Evolutionary conservation across 2,888 invertebrate species (phyloP), one percentile per base, ranked within the genome.

Genomic region (Caenorhabditis macrosperma): DNA sequence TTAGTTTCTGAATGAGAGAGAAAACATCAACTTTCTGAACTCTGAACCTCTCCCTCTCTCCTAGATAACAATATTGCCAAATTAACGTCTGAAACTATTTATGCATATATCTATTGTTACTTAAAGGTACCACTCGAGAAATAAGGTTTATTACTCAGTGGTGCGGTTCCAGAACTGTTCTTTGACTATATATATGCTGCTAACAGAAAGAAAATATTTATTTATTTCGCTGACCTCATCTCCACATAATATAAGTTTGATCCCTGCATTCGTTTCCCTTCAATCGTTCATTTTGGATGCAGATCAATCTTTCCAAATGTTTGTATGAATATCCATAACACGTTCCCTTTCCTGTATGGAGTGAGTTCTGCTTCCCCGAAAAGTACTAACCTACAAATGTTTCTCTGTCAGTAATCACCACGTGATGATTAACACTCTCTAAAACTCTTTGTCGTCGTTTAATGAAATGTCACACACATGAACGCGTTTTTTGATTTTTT

Each of bases 371-470:
- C 46, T 72, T 64, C 61, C 72, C 35, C 59, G 61, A 55, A 61
- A 55, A 35, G 63, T 72, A 74, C 74, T 64, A 74, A 74, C 74
- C 50, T 50, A 17, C 30, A 61, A 64, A 74, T 64, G 57, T 74
- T 74, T 50, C 41, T 50, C 64, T 57, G 54, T 72, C 77, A 61
- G 79, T 80, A 80, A 80, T 80, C 79, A 80, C 79, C 66, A 80
- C 79, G 79, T 80, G 79, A 80, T 79, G 74, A 68, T 79, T 69
- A 75, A 67, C 75, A 59, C 24, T 28, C 20, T 55, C 3, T 24
- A 54, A 59, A 46, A 50, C 24, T 44, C n/a, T 57, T 30, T 52
- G 33, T 17, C 41, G n/a, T n/a, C 63, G 50, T 64, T 30, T 17
- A 38, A 68, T 55, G 30, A 57, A 69, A 69, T 63, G 69, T 77